Base-by-base conservation (phyloP, 2,797 vertebrate species). In the Melanotaenia pygmaea region DNA sequence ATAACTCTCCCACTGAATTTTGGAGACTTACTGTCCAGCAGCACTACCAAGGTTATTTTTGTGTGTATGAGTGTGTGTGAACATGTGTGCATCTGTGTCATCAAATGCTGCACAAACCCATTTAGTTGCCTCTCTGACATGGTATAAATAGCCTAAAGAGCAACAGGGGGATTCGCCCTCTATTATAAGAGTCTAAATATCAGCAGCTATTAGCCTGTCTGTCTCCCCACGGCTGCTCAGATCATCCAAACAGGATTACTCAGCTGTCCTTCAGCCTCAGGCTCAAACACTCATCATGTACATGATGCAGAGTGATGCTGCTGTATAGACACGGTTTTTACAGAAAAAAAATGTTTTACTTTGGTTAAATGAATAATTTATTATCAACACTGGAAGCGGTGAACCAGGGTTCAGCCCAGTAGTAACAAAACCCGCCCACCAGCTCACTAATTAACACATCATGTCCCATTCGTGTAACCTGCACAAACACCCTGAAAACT, bases 81-180 rank as follows among this genome's bases (percentile, higher is more conserved):
- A 58, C 45, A 43, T 37, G 77, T 70, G 69, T 67, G 28, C 81
- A 22, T 75, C 3, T 70, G 74, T 79, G 77, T 86, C 60, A 54
- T 83, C 54, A 72, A 76, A 74, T 5, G 60, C 65, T 13, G 67
- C 72, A 62, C 77, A 77, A 85, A 69, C 61, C 79, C 82, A 82
- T 87, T 90, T 71, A 81, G 73, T 67, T 59, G 53, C 84, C 74
- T 67, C 75, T 82, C 81, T 26, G 45, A 73, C 70, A 1, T 30
- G 68, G 43, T 89, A 92, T 88, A 88, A 90, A 90, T 90, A 92
- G 83, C 69, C 78, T 67, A 28, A 86, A 89, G 86, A 88, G 86
- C 87, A 80, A 84, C 87, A 74, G 79, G 88, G 78, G 89, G 84
- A 88, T 87, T 85, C 60, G 9, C 74, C 74, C 68, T 74, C 82